Evolutionary conservation across 2,888 invertebrate species (phyloP).

Genomic region (Phalera bucephala): DNA sequence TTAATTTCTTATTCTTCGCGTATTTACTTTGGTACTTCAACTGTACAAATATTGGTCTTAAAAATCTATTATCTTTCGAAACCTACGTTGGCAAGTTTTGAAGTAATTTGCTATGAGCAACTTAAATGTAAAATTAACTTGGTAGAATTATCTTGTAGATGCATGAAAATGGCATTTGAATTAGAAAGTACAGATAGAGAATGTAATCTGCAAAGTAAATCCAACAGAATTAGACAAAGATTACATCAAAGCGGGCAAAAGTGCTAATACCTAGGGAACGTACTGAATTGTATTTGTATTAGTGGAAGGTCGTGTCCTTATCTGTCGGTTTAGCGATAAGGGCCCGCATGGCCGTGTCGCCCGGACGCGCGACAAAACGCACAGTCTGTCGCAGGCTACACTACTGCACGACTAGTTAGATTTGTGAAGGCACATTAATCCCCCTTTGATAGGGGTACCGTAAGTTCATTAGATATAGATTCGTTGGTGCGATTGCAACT

Average conservation of each 20-base stretch:
- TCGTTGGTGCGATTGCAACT: constrained; percentile 27
- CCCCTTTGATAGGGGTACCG: constrained; percentile 54
- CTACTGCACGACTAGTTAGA: constrained; percentile 47
- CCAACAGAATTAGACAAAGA: constrained; percentile 1
- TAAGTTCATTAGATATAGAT: constrained; percentile 50
- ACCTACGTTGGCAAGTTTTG: too few species aligned
- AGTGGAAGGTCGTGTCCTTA: constrained; percentile 44
- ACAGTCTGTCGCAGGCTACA: constrained; percentile 23
- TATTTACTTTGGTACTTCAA: constrained; percentile 23
- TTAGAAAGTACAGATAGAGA: too few species aligned
- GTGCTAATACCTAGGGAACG: constrained; percentile 16
- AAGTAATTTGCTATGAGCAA: too few species aligned
- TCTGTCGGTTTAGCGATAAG: constrained; percentile 44
- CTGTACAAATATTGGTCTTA: constrained; percentile 20
- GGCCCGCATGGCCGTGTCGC: constrained; percentile 49
- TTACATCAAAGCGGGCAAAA: constrained; percentile 19
- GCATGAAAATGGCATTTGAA: too few species aligned
- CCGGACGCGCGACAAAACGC: constrained; percentile 16
- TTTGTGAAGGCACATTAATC: constrained; percentile 55
- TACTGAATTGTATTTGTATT: constrained; percentile 10
- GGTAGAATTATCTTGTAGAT: too few species aligned
- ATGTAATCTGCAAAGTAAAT: constrained; percentile 7
- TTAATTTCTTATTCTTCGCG: constrained; percentile 34
- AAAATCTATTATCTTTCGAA: constrained; percentile 8
- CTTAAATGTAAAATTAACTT: too few species aligned